A percentile compares a stretch with the other conserved stretches of the same genome.
These are phyloP conservation scores for Cirrhinus mrigala DNA, from an alignment of 2,797 vertebrate species.

Conservation along the genomic window DNA sequence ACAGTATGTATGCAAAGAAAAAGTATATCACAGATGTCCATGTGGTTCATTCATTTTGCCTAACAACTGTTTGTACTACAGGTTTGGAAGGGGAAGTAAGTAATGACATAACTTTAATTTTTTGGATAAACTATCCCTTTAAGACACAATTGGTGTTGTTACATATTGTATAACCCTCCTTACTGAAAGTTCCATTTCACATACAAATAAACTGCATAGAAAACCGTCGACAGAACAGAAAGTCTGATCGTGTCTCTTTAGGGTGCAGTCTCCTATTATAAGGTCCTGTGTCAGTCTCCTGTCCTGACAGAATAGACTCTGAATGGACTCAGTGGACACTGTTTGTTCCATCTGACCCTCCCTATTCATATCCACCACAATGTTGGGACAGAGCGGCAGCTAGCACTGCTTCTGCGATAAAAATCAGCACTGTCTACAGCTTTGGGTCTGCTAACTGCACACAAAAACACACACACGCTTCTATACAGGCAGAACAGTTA, in stretches of 20 bases:
- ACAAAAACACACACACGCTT: slow-evolving; percentile 16
- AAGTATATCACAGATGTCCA: too few relatives aligned
- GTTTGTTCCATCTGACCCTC: slow-evolving; percentile 47
- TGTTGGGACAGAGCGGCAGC: slow-evolving; percentile 25
- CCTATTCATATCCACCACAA: slow-evolving; percentile 46
- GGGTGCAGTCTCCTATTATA: slow-evolving; percentile 28
- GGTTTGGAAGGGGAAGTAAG: background rate
- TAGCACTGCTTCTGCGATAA: slow-evolving; percentile 38
- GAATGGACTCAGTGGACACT: slow-evolving; percentile 43
- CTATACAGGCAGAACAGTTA: background rate
- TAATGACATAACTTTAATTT: background rate
- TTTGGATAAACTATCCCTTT: background rate
- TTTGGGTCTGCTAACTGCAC: background rate
- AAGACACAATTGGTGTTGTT: background rate
- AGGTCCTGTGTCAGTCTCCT: background rate
- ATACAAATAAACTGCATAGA: background rate
- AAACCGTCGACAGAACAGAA: background rate
- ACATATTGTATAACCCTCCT: background rate
- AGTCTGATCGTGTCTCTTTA: background rate
- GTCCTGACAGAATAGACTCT: slow-evolving; percentile 29
- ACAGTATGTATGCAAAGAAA: too few relatives aligned
- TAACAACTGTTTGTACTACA: background rate
- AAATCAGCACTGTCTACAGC: slow-evolving; percentile 32
- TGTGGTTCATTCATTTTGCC: too few relatives aligned
- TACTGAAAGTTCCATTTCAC: background rate